A percentile compares a stretch with the other conserved stretches of the same genome.
Conservation (phyloP, 2,888 invertebrate species). For the Rhagonycha fulva region DNA sequence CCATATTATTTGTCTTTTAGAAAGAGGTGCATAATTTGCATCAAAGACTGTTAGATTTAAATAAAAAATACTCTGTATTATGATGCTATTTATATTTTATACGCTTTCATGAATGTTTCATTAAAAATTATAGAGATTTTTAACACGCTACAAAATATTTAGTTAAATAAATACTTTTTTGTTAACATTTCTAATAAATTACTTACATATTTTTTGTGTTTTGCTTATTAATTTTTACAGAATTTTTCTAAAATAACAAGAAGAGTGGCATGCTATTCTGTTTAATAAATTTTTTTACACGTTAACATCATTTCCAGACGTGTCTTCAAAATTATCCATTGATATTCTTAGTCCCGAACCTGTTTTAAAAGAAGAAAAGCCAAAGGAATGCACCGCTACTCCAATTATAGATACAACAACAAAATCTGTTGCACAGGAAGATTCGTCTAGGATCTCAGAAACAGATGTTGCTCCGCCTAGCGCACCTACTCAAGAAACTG, state of each 20-base stretch:
- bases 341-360: neutral
- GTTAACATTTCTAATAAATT: neutral
- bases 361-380: neutral
- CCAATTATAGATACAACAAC: neutral
- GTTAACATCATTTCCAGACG: neutral
- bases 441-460: neutral
- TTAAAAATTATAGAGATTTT: neutral
- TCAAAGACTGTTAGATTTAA: neutral
- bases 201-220: neutral
- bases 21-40: neutral
- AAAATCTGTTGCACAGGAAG: neutral
- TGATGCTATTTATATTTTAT: neutral
- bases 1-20: neutral
- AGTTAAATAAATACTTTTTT: neutral
- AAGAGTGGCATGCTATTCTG: neutral
- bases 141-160: neutral
- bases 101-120: neutral
- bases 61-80: neutral
- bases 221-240: neutral
- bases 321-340: neutral
- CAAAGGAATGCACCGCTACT: neutral
- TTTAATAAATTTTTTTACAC: neutral
- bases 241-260: neutral
- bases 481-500: neutral
- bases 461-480: neutral